These are phyloP conservation scores for Hydroisotoma schaefferi DNA, from an alignment of 2,888 invertebrate species.

Conservation along the genomic window DNA sequence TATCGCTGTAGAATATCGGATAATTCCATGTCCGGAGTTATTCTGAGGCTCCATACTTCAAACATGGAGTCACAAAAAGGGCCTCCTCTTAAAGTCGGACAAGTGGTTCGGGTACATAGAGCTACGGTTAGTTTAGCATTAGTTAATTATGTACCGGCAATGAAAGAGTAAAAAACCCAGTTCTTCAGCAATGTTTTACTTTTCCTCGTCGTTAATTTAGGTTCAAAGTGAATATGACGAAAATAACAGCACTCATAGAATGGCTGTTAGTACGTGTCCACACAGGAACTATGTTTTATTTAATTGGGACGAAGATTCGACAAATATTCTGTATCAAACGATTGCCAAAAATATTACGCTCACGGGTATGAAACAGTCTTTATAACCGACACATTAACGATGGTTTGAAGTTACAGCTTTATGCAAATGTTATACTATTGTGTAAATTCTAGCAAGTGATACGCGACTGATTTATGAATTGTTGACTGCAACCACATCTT, in stretches of 20 bases:
- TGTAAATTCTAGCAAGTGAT: background rate
- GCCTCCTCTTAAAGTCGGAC: slow-evolving; percentile 19
- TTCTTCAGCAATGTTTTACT: background rate
- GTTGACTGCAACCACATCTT: no score
- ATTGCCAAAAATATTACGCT: slow-evolving; percentile 17
- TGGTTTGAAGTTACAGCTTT: no score
- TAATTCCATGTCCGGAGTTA: slow-evolving; percentile 15
- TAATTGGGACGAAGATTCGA: slow-evolving; percentile 2
- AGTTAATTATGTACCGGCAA: background rate
- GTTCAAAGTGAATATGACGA: slow-evolving; percentile 25
- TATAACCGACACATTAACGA: no score
- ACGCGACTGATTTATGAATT: no score
- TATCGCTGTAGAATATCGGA: slow-evolving; percentile 20
- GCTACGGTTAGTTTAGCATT: slow-evolving; percentile 10
- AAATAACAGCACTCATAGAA: background rate
- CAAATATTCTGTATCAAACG: slow-evolving; percentile 12
- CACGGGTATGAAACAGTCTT: background rate
- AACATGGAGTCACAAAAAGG: background rate
- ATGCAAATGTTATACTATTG: background rate
- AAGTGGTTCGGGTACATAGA: slow-evolving; percentile 26
- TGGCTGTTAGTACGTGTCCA: slow-evolving; percentile 21
- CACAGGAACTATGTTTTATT: slow-evolving; percentile 26
- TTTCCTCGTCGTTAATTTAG: background rate
- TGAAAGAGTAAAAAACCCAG: background rate
- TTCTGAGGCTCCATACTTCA: slow-evolving; percentile 12